Conservation (phyloP, 37 sponge, comb jelly and placozoan species). For the Ianthella basta region DNA sequence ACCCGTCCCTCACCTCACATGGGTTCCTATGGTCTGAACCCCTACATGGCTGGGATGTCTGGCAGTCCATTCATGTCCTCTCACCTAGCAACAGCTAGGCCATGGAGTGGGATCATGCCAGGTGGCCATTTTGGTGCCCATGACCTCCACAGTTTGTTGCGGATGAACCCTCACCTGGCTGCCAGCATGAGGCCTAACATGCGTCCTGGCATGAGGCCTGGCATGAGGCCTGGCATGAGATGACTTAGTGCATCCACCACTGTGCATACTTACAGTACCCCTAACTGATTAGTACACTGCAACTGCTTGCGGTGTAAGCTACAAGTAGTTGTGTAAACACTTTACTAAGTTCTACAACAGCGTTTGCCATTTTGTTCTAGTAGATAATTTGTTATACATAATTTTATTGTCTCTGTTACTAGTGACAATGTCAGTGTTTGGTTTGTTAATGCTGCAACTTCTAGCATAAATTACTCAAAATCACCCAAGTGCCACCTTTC, state of each 20-base stretch:
- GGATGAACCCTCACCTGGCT: not conserved
- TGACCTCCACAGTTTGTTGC: not conserved
- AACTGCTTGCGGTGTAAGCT: no score
- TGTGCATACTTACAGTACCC: no score
- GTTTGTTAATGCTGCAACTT: no score
- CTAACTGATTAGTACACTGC: no score
- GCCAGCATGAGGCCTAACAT: not conserved
- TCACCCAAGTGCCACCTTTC: no score
- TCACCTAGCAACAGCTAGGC: slow-evolving; percentile 11
- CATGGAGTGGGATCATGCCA: slow-evolving; percentile 4
- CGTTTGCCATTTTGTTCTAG: no score
- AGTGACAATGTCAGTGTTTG: no score
- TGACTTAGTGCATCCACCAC: not conserved
- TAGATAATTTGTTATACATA: no score
- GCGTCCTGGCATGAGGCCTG: not conserved
- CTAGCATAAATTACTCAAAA: no score
- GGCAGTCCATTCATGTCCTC: slow-evolving; percentile 16
- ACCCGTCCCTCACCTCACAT: not conserved
- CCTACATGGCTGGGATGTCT: slow-evolving; percentile 22
- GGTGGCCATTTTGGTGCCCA: slow-evolving; percentile 10
- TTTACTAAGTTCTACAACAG: no score
- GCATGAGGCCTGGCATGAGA: not conserved
- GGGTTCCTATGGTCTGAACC: slow-evolving; percentile 15
- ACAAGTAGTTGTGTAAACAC: no score
- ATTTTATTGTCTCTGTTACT: no score